Conservation (phyloP, 2,888 invertebrate species). For the Germaria angustata region DNA sequence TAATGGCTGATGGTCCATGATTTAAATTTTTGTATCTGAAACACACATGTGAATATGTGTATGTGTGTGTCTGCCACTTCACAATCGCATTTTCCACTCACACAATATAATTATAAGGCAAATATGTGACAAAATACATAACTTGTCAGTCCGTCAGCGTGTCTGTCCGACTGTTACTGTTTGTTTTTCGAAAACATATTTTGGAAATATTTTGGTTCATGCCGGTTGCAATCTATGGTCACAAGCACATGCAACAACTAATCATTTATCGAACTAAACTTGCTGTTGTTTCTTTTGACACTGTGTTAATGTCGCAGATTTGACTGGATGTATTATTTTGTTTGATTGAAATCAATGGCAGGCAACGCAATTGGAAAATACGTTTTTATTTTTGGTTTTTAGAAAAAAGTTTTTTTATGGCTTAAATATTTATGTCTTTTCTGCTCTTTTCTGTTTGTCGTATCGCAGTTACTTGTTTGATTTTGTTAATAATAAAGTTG, state of each 20-base stretch:
- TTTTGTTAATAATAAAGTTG: conserved; percentile 57
- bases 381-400: conserved; percentile 13
- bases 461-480: not conserved
- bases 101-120: not conserved
- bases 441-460: not conserved
- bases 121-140: conserved; percentile 17
- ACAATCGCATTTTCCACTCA: not conserved
- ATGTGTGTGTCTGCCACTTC: not conserved
- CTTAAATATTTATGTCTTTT: not conserved
- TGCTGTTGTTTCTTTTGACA: not conserved
- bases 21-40: no score
- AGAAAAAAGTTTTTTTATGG: conserved; percentile 7
- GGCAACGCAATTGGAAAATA: not conserved
- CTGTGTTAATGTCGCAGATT: conserved; percentile 1
- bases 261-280: conserved; percentile 3
- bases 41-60: no score
- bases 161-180: conserved; percentile 9
- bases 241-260: conserved; percentile 44
- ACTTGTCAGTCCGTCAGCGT: conserved; percentile 5
- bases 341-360: conserved; percentile 45
- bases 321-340: conserved; percentile 7
- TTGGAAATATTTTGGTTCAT: conserved; percentile 45
- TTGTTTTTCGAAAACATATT: conserved; percentile 21
- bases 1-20: no score
- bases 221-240: conserved; percentile 59